Conservation (phyloP, 2,888 invertebrate genomes). For the Drosophila monieri region DNA sequence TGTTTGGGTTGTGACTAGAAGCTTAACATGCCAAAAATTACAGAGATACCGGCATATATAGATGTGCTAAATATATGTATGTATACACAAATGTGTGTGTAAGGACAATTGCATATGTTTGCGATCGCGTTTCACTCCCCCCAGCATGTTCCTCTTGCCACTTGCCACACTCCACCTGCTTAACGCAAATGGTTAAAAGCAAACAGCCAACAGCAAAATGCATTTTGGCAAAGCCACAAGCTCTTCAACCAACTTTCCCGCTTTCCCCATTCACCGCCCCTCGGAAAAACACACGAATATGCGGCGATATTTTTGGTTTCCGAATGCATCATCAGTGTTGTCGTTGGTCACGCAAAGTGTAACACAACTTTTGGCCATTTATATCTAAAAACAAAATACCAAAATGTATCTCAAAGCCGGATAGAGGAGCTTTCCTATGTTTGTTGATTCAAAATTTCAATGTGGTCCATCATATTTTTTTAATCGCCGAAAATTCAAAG, state of each 20-base stretch:
- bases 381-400: constrained; percentile 43
- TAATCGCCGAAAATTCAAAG: background rate
- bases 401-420: constrained; percentile 37
- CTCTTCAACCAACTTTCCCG: constrained; percentile 15
- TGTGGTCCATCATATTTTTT: background rate
- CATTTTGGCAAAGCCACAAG: constrained; percentile 67
- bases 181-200: constrained; percentile 67
- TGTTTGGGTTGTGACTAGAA: constrained; percentile 58
- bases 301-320: constrained; percentile 39
- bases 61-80: constrained; percentile 6
- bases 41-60: constrained; percentile 26
- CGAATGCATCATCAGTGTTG: constrained; percentile 59
- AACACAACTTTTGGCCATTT: constrained; percentile 43
- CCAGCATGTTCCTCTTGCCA: background rate
- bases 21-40: constrained; percentile 63
- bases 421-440: constrained; percentile 32
- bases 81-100: constrained; percentile 4
- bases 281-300: constrained; percentile 7
- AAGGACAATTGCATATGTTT: constrained; percentile 60
- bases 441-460: constrained; percentile 56
- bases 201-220: constrained; percentile 70
- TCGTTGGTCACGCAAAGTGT: constrained; percentile 34
- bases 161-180: constrained; percentile 53
- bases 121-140: constrained; percentile 18
- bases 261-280: constrained; percentile 8